These are phyloP conservation scores for Drosophila colorata DNA, from an alignment of 2,888 invertebrate species.

Conservation along the genomic window DNA sequence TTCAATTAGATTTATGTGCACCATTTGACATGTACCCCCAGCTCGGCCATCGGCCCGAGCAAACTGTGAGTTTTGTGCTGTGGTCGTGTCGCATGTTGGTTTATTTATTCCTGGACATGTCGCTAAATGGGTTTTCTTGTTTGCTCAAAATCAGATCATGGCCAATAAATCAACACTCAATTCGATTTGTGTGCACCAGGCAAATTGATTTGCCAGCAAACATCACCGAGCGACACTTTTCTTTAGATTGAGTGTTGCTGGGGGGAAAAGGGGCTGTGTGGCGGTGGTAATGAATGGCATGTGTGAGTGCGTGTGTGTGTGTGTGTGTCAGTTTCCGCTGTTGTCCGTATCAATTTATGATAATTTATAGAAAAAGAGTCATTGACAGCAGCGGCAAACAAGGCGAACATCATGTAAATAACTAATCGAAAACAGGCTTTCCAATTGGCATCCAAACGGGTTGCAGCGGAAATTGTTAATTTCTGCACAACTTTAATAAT, in stretches of 20 bases:
- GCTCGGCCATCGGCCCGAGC: not conserved
- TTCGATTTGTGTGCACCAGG: conserved; percentile 59
- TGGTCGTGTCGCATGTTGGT: conserved; percentile 32
- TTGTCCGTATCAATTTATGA: conserved; percentile 45
- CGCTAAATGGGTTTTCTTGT: conserved; percentile 74
- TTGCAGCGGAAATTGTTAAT: conserved; percentile 67
- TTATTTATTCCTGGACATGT: conserved; percentile 72
- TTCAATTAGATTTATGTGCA: conserved; percentile 74
- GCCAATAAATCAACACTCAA: conserved; percentile 75
- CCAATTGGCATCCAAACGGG: conserved; percentile 42
- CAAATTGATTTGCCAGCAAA: conserved; percentile 55
- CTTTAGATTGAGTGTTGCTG: conserved; percentile 6
- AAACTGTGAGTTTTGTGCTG: conserved; percentile 3
- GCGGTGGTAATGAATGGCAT: not conserved
- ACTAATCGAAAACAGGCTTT: conserved; percentile 61
- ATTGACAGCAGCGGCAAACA: conserved; percentile 40
- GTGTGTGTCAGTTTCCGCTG: conserved; percentile 31
- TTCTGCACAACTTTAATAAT: conserved; percentile 39
- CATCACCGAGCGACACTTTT: conserved; percentile 32
- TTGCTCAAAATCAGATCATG: conserved; percentile 76
- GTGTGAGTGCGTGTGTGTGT: not conserved
- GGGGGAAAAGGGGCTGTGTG: not conserved
- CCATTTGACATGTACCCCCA: conserved; percentile 57
- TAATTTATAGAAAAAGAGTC: conserved; percentile 52
- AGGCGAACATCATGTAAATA: conserved; percentile 59